Base-by-base conservation (phyloP, 2,113 vertebrate species). In the Platysteira castanea region DNA sequence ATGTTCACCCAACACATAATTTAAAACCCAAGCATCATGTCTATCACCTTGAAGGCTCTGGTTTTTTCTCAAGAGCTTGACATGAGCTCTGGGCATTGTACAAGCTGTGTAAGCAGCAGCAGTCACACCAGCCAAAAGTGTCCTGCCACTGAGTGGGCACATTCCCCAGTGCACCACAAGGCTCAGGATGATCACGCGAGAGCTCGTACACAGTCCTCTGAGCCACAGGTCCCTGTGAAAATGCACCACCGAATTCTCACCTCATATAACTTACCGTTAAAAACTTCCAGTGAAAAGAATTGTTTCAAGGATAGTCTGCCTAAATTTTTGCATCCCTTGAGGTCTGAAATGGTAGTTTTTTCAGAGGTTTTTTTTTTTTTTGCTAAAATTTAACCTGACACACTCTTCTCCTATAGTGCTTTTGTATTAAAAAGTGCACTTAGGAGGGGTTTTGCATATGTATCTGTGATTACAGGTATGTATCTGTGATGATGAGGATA, bases 161-260 rank as follows among this genome's bases (percentile, higher is more conserved):
- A 35, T 28, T 28, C 16, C 19, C n/a, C 2, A 0, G 2, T 31
- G 37, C 22, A 6, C 3, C 56, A 57, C 6, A 31, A 46, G 9
- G 6, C 11, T 64, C 54, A 30, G 0, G 1, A 15, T 7, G 17
- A 8, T 19, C 11, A 7, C 4, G 4, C 11, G 27, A 39, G 10
- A 42, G 10, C 18, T 18, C 7, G 1, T 3, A 4, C 4, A 13
- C 4, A 13, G 17, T 13, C 26, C 13, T 11, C 10, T 33, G 17
- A 24, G 60, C 5, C 13, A 37, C 10, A 37, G 21, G 19, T 7
- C 14, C 12, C 8, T 35, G 1, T 46, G 49, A n/a, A 75, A 30
- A 11, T 23, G 6, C 16, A 21, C 24, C 60, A 15, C 24, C 23
- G 39, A 50, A 67, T 79, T 26, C 6, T 54, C 37, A 26, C 16